Conservation (phyloP, 2,797 vertebrate species). For the Stomatorhinus walkeri region DNA sequence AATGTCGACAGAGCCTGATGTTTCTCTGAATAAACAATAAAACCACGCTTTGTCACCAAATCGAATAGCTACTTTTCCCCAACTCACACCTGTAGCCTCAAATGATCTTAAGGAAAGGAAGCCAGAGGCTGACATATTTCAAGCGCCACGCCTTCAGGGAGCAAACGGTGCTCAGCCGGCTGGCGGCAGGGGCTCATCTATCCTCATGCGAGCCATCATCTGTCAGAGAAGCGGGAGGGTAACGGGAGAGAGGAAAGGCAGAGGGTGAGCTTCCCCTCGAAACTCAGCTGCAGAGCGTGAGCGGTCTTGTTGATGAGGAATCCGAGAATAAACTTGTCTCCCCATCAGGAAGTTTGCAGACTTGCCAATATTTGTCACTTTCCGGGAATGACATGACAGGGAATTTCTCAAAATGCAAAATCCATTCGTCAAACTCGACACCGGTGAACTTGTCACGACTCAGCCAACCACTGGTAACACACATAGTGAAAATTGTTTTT, state of each 20-base stretch:
- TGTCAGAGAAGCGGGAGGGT: constrained; percentile 35
- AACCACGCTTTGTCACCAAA: constrained; percentile 45
- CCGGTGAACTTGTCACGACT: constrained; percentile 31
- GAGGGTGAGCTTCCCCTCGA: constrained; percentile 22
- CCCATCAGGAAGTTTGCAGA: constrained; percentile 26
- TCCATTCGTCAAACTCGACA: constrained; percentile 28
- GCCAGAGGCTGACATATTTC: constrained; percentile 37
- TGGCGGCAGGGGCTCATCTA: constrained; percentile 36
- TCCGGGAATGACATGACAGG: constrained; percentile 28
- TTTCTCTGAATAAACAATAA: constrained; percentile 32
- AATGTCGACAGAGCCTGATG: constrained; percentile 29
- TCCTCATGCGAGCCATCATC: constrained; percentile 32
- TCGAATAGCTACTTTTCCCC: constrained; percentile 21
- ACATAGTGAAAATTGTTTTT: constrained; percentile 24
- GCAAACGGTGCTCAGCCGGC: constrained; percentile 32
- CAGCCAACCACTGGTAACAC: constrained; percentile 28
- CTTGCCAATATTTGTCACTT: constrained; percentile 36
- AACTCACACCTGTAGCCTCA: constrained; percentile 40
- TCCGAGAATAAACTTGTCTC: constrained; percentile 36
- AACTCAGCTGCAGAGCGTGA: constrained; percentile 28
- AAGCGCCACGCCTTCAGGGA: constrained; percentile 43
- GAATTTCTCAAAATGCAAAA: constrained; percentile 24
- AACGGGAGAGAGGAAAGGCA: constrained; percentile 18
- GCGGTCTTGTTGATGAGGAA: constrained; percentile 37
- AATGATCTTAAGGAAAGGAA: constrained; percentile 34